These are phyloP conservation scores for Bucorvus abyssinicus DNA, from an alignment of 2,797 vertebrate genomes.

Conservation along the genomic window DNA sequence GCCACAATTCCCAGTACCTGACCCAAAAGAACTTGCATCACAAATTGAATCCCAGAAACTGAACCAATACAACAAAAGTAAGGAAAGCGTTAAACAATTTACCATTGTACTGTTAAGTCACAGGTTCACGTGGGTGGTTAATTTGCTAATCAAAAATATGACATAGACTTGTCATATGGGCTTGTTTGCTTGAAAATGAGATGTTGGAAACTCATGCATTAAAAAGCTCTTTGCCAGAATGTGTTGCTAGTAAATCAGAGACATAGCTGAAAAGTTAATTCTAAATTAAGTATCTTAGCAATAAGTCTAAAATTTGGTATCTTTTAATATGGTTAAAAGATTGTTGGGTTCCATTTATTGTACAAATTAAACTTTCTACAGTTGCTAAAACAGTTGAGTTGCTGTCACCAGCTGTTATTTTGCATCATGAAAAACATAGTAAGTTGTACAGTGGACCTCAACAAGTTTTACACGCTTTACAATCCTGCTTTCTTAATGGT, in stretches of 20 bases:
- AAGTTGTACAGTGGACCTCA: neutral
- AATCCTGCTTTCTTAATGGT: neutral
- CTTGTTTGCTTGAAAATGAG: neutral
- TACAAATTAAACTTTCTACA: neutral
- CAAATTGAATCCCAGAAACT: neutral
- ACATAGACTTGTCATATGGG: neutral
- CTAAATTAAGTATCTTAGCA: neutral
- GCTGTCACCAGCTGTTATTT: neutral
- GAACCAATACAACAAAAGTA: neutral
- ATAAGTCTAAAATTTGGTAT: neutral
- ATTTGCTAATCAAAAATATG: neutral
- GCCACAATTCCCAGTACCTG: neutral
- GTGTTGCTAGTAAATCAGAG: neutral
- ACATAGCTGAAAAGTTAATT: neutral
- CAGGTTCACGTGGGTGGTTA: neutral
- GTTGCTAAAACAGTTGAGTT: neutral
- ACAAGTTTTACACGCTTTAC: neutral
- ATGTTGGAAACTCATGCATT: neutral
- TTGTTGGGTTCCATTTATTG: neutral
- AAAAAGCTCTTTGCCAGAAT: neutral
- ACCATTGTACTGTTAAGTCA: neutral
- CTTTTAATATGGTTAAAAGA: neutral
- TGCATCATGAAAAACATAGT: neutral
- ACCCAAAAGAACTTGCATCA: neutral
- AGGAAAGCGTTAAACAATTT: neutral